Conservation (phyloP, 92 coral and sea anemone genomes). For the Montipora capitata region DNA sequence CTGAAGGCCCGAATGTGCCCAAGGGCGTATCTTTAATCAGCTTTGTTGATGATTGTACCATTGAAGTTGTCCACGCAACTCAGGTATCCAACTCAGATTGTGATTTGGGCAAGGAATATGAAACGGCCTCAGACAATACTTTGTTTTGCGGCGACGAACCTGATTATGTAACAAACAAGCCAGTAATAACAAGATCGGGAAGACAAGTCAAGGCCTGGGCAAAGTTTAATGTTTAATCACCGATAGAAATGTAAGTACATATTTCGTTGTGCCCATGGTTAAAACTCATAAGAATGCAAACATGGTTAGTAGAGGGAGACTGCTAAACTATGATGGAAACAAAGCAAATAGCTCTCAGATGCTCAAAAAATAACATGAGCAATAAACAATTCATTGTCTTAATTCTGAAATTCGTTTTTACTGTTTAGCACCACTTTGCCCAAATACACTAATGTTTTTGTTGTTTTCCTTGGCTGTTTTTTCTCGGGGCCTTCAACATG, state of each 20-base stretch:
- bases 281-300: conserved; percentile 18
- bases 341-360: conserved; percentile 41
- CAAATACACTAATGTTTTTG: background rate
- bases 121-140: conserved; percentile 25
- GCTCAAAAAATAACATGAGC: conserved; percentile 38
- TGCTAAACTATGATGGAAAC: too few species aligned
- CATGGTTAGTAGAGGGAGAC: conserved; percentile 18
- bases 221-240: conserved; percentile 38
- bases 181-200: conserved; percentile 37
- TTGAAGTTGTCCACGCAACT: conserved; percentile 22
- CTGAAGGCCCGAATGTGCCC: conserved; percentile 19
- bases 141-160: conserved; percentile 33
- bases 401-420: conserved; percentile 6
- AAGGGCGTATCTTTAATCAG: conserved; percentile 23
- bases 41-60: conserved; percentile 15
- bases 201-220: conserved; percentile 9
- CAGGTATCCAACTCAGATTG: conserved; percentile 22
- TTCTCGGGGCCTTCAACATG: background rate
- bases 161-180: conserved; percentile 29
- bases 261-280: conserved; percentile 24
- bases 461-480: conserved; percentile 1
- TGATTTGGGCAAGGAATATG: conserved; percentile 38
- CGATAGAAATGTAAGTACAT: conserved; percentile 42
- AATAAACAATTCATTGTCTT: conserved; percentile 17
- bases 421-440: conserved; percentile 9